Conservation (phyloP, 2,888 invertebrate genomes). For the Ectemnius cavifrons region DNA sequence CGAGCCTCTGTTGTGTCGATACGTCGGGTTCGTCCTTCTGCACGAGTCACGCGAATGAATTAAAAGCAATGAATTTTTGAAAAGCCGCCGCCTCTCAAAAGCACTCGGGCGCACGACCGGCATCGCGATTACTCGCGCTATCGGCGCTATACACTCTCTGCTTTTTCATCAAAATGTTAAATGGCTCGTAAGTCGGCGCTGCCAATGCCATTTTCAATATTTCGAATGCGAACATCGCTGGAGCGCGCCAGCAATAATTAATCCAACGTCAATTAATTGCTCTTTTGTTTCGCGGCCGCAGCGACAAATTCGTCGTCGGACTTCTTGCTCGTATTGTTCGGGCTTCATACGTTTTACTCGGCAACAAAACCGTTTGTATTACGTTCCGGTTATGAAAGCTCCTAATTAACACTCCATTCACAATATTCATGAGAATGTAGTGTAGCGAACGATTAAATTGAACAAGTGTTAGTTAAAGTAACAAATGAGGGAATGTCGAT, state of each 20-base stretch:
- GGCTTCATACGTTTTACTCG: not conserved
- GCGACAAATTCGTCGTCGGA: conserved; percentile 43
- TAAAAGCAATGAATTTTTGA: not conserved
- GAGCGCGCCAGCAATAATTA: conserved; percentile 49
- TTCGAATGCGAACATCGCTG: conserved; percentile 18
- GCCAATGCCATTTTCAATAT: conserved; percentile 47
- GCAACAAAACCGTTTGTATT: too few species aligned
- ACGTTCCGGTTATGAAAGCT: too few species aligned
- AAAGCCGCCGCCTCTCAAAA: conserved; percentile 5
- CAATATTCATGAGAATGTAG: too few species aligned
- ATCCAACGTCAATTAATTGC: conserved; percentile 54
- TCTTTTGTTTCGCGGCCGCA: conserved; percentile 49
- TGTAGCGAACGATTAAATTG: too few species aligned
- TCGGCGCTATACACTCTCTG: conserved; percentile 5
- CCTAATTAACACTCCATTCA: too few species aligned
- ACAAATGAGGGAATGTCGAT: too few species aligned
- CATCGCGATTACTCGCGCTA: not conserved
- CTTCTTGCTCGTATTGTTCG: not conserved
- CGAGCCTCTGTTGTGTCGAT: too few species aligned
- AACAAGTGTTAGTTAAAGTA: too few species aligned
- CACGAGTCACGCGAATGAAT: not conserved
- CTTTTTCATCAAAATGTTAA: conserved; percentile 45
- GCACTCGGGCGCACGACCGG: not conserved
- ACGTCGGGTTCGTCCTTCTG: too few species aligned
- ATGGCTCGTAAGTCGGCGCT: conserved; percentile 43